These are phyloP conservation scores for Pseudolaguvia tuberculata DNA, from an alignment of 2,113 vertebrate species.

Conservation along the genomic window DNA sequence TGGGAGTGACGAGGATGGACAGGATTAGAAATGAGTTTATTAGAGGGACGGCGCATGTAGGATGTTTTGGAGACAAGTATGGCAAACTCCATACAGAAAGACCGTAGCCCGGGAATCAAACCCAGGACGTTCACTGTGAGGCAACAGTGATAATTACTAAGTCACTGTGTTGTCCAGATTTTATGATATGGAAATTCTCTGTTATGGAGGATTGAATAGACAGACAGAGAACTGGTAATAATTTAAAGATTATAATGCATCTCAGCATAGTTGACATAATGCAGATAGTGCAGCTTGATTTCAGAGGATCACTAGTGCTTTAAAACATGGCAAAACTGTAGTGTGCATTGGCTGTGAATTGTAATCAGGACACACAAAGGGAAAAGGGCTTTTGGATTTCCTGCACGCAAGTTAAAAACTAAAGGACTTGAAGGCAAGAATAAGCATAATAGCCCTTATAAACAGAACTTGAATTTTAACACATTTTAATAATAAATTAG, in stretches of 20 bases:
- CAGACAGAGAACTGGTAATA: neutral
- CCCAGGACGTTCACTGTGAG: too few species aligned
- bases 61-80: too few species aligned
- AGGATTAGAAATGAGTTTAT: too few species aligned
- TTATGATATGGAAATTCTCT: neutral
- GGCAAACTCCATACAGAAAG: too few species aligned
- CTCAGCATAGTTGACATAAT: neutral
- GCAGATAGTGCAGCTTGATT: conserved; percentile 7
- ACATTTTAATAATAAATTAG: neutral
- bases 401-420: conserved; percentile 49
- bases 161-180: too few species aligned
- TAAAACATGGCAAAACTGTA: conserved; percentile 14
- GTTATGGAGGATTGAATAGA: neutral
- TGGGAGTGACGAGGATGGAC: too few species aligned
- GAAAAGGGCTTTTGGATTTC: conserved; percentile 52
- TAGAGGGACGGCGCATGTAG: too few species aligned
- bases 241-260: neutral
- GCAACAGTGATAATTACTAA: too few species aligned
- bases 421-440: conserved; percentile 15
- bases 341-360: conserved; percentile 36
- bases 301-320: conserved; percentile 6
- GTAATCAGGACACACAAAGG: conserved; percentile 41
- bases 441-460: neutral
- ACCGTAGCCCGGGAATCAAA: too few species aligned
- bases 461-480: conserved; percentile 10